Evolutionary conservation across 2,113 vertebrate genomes (phyloP), one percentile per base, ranked within the genome.

Genomic region (Variabilichromis moorii): DNA sequence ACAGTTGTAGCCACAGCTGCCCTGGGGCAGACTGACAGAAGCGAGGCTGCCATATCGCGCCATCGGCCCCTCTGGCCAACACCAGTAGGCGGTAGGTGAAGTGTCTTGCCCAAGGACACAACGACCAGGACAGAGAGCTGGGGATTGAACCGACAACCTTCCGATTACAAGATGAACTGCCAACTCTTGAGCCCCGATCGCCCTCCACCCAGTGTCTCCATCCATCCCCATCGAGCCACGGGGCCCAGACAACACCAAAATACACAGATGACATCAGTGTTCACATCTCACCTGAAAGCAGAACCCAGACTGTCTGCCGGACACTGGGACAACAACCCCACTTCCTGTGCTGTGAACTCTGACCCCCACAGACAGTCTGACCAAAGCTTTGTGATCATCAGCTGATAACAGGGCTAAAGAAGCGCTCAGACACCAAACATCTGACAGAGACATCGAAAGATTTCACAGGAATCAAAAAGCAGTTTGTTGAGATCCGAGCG

Each of bases 61-160:
- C 54, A 26, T 14, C 7, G 4, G 3, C 12, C 12, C 21, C 2
- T 55, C 21, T 26, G 51, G 0, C 19, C 19, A 11, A 0, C 51
- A 53, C 9, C n/a, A 26, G 24, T 8, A 57, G 12, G 24, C 0
- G 0, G 54, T 0, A 2, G 24, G 12, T 57, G 7, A 26, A 26
- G 54, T 1, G 7, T 26, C 24, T 57, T 1, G 24, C 1, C 54
- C 54, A 57, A 8, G 1, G 54, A 57, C 54, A 57, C 24, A 57
- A 14, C 3, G 7, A 57, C 54, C 21, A 14, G 7, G 0, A 57
- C 12, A 57, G 54, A 57, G 24, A 57, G 4, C 21, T 0, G 21
- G 24, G 4, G 54, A 14, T 57, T 1, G 1, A 57, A 57, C 24
- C 4, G 24, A 0, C 7, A 0, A 57, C 24, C 7, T 57, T 57